Evolutionary conservation across 2,113 vertebrate genomes (phyloP), one percentile per base, ranked within the genome.

Genomic region (Electrona antarctica): DNA sequence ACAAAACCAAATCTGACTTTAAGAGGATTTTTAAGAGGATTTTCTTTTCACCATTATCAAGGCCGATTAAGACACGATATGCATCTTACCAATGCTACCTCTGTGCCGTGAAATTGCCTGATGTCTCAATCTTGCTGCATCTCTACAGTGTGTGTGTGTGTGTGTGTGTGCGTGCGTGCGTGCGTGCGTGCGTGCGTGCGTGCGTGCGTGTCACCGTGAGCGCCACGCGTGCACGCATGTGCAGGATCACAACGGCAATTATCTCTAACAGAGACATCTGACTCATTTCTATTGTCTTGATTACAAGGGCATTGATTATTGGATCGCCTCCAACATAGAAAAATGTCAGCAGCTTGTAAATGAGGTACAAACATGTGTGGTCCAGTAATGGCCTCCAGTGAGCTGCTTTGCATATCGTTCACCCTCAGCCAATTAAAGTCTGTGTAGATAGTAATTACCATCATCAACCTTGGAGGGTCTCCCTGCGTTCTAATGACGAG

Each of bases 281-380:
- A 83, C 75, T 84, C 62, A 50, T 60, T 60, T 64, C 69, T 50
- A 33, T 48, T 66, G 69, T 61, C 75, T 41, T 71, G 81, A 87
- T 76, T 75, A 77, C 71, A 83, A 77, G 21, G 62, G 73, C 59
- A 68, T 3, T 71, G 77, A 69, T 80, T 80, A 73, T 57, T 72
- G 84, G 75, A 69, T 57, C 29, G 29, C 60, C 67, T 83, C 81
- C 77, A 73, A 73, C 74, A 64, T 21, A 69, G 66, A 85, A 84
- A 80, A 86, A 80, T 82, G 79, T 81, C 81, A 83, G 58, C 50
- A 50, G 59, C 29, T 67, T 81, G 66, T 88, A 87, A 86, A 80
- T 89, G 83, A 2, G 5, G 79, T 65, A 69, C 64, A 80, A 88
- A 87, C 79, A 88, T 52, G 81, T 14, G 75, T 58, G 57, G 68